Evolutionary conservation across 2,113 vertebrate genomes (phyloP), one percentile per base, ranked within the genome.

Genomic region (Psilopogon haemacephalus): DNA sequence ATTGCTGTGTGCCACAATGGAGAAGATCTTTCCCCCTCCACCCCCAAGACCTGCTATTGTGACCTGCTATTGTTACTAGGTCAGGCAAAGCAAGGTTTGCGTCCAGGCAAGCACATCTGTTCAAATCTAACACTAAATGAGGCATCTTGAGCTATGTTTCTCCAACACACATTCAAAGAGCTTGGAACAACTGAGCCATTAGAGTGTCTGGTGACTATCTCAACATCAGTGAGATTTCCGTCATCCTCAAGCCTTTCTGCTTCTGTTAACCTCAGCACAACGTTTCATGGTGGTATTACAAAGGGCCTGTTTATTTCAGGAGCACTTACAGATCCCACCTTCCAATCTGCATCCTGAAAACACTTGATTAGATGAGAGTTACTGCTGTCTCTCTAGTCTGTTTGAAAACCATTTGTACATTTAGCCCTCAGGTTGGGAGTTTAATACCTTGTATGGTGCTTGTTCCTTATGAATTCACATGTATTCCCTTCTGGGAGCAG

Each of bases 1-100:
- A 5, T n/a, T 63, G 27, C 55, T 69, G 6, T 20, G 5, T 13
- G n/a, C 19, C 1, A 2, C 3, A 8, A 35, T 3, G 3, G 7
- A 46, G 19, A 44, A 42, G 26, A 44, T 18, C 9, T n/a, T n/a
- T n/a, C n/a, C n/a, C n/a, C n/a, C n/a, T n/a, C 68, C 16, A 17
- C 3, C 6, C 27, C 19, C 24, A n/a, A n/a, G n/a, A 82, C 5
- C 32, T 72, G 6, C 9, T 44, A 1, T 28, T 48, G 7, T 48
- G n/a, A 82, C 5, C 32, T 72, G 6, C 9, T 44, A 1, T 28
- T 48, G 7, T 48, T 71, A 40, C 2, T 15, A 5, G 6, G 14
- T 78, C 52, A 46, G 1, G 4, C 8, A 71, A 46, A 12, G 2
- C 56, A 67, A 67, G 8, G 26, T 46, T 48, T 80, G 27, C 15